Base-by-base conservation (phyloP, 2,888 invertebrate genomes). In the Rhyacophila evoluta region DNA sequence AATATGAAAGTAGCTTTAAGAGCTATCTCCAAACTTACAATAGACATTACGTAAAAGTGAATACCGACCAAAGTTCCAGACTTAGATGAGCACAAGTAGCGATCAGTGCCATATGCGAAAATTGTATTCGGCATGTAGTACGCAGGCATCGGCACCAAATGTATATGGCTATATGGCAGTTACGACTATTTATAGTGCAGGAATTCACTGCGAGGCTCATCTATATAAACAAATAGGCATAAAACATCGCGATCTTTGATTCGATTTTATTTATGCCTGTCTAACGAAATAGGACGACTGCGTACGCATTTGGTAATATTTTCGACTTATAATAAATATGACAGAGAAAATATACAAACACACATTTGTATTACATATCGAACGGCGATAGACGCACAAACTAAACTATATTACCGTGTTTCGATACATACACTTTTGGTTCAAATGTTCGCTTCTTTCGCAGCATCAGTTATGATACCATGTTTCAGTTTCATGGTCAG, bases 121-220 rank as follows among this genome's bases (percentile, higher is more conserved):
- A 55, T 55, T 25, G 55, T 19, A 19, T 55, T 19, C 55, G 19
- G 55, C 19, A 25, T 25, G 55, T 55, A 39, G 39, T 39, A 2
- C 1, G 39, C 19, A 55, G 3, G 19, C 10, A 55, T 55, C 6
- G 29, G 6, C 19, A 55, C 19, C 4, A 55, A 55, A 55, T 55
- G 6, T 33, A 55, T 19, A 55, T 55, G 55, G 15, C 55, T 55
- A 55, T 55, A 55, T 55, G 55, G 55, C 55, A 6, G 25, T 19
- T 55, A 55, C 25, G 25, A 55, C 55, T 55, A 55, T 55, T 55
- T 55, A 25, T 55, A 55, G 55, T 55, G 19, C 19, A 55, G 25
- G 55, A 55, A 55, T 55, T 55, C 25, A 19, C 19, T 55, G 55
- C 55, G 55, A 55, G 19, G 55, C 55, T 19, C 55, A 55, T 55